phyloP scores from a whole-genome alignment of 1,140 invertebrate genomes.

The Oncopeltus fasciatus region DNA sequence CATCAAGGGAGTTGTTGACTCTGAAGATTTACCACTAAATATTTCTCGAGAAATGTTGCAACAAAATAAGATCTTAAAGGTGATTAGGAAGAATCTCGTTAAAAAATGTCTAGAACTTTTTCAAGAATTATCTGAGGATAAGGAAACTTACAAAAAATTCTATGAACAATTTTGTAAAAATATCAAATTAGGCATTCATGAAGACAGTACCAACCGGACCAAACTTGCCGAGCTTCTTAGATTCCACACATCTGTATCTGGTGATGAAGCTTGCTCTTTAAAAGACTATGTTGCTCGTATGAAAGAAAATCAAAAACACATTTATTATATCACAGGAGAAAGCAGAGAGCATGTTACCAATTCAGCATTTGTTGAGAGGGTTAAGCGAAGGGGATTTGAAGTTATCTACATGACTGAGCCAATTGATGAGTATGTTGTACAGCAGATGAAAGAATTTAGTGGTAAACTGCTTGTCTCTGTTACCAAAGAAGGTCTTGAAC shows the following conservation, averaged over 20 bases:
- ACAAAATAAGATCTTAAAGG: conserved; percentile 97
- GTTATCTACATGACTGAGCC: conserved; percentile 98
- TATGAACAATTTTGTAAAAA: conserved; percentile 98
- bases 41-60: conserved; percentile 98
- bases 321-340: conserved; percentile 98
- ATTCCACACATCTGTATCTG: conserved; percentile 85
- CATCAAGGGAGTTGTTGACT: conserved; percentile 93
- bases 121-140: conserved; percentile 88
- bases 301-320: conserved; percentile 96
- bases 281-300: conserved; percentile 96
- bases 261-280: conserved; percentile 81
- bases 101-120: conserved; percentile 97
- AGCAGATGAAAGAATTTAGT: conserved; percentile 95
- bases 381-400: conserved; percentile 94
- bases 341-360: conserved; percentile 88
- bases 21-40: conserved; percentile 92
- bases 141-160: conserved; percentile 96
- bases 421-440: conserved; percentile 97
- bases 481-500: conserved; percentile 91
- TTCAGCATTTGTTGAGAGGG: conserved; percentile 92
- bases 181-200: conserved; percentile 93
- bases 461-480: conserved; percentile 91
- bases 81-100: conserved; percentile 95
- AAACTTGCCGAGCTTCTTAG: conserved; percentile 85
- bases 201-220: conserved; percentile 86